phyloP scores from a whole-genome alignment of 2,113 vertebrate genomes.

The Dicrurus megarhynchus region DNA sequence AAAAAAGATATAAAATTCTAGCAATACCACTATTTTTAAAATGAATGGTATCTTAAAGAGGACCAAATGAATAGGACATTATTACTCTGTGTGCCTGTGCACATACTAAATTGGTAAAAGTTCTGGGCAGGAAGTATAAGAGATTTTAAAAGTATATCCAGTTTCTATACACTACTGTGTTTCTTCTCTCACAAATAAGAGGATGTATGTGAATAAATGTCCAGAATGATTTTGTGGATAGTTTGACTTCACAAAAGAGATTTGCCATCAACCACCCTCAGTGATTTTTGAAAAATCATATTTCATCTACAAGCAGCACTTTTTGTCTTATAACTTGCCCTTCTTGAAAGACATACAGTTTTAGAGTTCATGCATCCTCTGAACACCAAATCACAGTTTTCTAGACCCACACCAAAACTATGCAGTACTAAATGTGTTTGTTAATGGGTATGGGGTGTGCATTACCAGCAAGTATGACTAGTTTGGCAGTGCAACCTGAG shows the following conservation, averaged over 20 bases:
- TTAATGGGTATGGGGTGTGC: background rate
- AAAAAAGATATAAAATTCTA: background rate
- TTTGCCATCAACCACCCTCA: background rate
- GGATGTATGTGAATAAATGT: background rate
- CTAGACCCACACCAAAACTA: background rate
- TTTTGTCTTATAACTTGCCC: background rate
- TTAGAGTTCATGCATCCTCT: background rate
- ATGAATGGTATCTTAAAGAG: background rate
- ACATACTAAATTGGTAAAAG: background rate
- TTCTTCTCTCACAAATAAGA: background rate
- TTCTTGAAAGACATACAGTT: background rate
- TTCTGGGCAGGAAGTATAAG: background rate
- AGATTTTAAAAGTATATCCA: background rate
- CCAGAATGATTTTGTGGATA: background rate
- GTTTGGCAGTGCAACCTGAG: background rate
- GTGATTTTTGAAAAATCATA: background rate
- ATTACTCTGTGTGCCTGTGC: background rate
- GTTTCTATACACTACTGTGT: background rate
- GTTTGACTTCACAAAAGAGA: background rate
- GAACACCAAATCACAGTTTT: background rate
- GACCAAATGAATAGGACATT: background rate
- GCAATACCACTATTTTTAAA: background rate
- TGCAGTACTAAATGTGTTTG: background rate
- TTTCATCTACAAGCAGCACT: background rate
- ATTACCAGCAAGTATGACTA: background rate